phyloP scores from a whole-genome alignment of 2,888 invertebrate species.

The Ectemnius continuus region DNA sequence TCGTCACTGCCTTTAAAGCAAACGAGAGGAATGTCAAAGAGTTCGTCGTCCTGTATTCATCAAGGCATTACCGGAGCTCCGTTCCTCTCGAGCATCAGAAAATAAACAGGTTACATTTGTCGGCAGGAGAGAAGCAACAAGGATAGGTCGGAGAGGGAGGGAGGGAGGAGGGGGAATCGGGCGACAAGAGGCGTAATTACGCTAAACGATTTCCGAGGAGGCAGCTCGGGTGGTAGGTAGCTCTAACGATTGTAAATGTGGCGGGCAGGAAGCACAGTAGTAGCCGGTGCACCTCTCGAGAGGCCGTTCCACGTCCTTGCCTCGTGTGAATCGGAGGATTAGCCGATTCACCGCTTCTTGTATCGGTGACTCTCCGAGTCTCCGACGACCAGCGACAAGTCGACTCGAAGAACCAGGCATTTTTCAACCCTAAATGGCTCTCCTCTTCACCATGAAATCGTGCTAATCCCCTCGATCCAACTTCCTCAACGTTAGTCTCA shows the following conservation, averaged over 20 bases:
- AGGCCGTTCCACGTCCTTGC: conserved; percentile 63
- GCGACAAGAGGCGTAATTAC: conserved; percentile 70
- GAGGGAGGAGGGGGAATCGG: conserved; percentile 19
- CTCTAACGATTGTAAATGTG: conserved; percentile 67
- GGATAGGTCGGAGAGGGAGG: conserved; percentile 13
- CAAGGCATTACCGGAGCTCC: conserved; percentile 39
- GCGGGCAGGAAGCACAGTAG: conserved; percentile 49
- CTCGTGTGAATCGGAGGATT: conserved; percentile 61
- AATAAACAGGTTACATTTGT: conserved; percentile 56
- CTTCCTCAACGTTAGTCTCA: not conserved
- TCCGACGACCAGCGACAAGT: not conserved
- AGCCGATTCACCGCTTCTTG: conserved; percentile 56
- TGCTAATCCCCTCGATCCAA: not conserved
- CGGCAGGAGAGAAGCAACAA: conserved; percentile 22
- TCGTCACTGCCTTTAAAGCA: conserved; percentile 41
- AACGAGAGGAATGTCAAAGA: conserved; percentile 53
- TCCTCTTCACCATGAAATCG: not conserved
- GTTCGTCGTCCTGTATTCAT: conserved; percentile 60
- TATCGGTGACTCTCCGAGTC: conserved; percentile 31
- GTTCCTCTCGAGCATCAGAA: conserved; percentile 28
- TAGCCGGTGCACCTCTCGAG: conserved; percentile 54
- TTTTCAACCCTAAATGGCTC: not conserved
- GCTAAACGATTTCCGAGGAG: conserved; percentile 63
- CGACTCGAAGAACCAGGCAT: not conserved
- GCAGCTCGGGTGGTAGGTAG: conserved; percentile 25